These are phyloP conservation scores for Mugil cephalus DNA, from an alignment of 2,113 vertebrate species.

Conservation along the genomic window DNA sequence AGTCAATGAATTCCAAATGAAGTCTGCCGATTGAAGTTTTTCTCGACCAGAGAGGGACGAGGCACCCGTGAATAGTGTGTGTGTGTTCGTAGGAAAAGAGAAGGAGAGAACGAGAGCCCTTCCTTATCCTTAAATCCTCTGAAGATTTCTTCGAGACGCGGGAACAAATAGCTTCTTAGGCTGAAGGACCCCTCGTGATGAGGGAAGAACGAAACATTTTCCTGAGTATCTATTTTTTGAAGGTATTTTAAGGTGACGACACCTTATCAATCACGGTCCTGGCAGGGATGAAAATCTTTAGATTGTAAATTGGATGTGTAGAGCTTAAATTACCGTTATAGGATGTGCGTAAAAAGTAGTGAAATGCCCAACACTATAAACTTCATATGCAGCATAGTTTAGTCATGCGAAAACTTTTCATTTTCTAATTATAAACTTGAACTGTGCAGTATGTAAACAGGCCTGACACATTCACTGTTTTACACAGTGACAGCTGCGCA, in stretches of 20 bases:
- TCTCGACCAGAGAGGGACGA: conserved; percentile 14
- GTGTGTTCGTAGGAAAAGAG: conserved; percentile 10
- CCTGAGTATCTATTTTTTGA: conserved; percentile 31
- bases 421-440: no score
- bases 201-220: conserved; percentile 19
- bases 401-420: no score
- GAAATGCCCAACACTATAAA: no score
- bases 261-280: conserved; percentile 11
- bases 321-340: background rate
- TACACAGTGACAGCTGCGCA: no score
- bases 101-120: conserved; percentile 29
- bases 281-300: conserved; percentile 9
- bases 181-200: conserved; percentile 44
- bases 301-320: background rate
- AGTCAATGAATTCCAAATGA: conserved; percentile 63
- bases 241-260: conserved; percentile 25
- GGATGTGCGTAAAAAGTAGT: background rate
- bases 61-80: background rate
- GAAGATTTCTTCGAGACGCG: conserved; percentile 36
- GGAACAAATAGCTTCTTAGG: conserved; percentile 45
- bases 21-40: conserved; percentile 34
- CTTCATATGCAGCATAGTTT: no score
- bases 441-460: no score
- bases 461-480: no score
- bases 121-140: conserved; percentile 33